A percentile compares a stretch with the other conserved stretches of the same genome.
Evolutionary conservation across 2,888 invertebrate genomes (phyloP).

Genomic region (Aphidius colemani): DNA sequence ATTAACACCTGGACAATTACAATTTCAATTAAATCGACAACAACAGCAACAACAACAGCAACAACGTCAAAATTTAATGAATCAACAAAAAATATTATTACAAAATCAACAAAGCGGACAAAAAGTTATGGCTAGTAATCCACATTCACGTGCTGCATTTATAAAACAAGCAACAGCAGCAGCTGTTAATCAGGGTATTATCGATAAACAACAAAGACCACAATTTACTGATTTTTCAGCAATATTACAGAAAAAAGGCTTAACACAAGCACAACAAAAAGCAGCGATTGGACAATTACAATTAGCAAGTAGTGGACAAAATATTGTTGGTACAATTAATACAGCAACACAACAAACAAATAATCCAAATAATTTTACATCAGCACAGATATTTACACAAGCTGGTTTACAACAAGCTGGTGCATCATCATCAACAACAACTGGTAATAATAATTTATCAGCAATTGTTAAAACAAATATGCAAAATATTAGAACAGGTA

Average conservation of each 20-base stretch:
- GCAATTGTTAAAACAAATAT: slow-evolving; percentile 68
- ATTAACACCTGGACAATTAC: slow-evolving; percentile 64
- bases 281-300: slow-evolving; percentile 58
- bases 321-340: too few species aligned
- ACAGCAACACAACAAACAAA: slow-evolving; percentile 42
- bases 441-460: slow-evolving; percentile 59
- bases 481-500: slow-evolving; percentile 62
- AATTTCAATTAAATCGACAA: slow-evolving; percentile 71
- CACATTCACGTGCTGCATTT: slow-evolving; percentile 51
- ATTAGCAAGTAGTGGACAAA: slow-evolving; percentile 38
- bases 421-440: slow-evolving; percentile 58
- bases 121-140: slow-evolving; percentile 55
- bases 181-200: slow-evolving; percentile 36
- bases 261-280: slow-evolving; percentile 55
- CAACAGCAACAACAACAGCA: slow-evolving; percentile 61
- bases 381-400: slow-evolving; percentile 67
- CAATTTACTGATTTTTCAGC: slow-evolving; percentile 66
- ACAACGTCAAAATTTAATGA: slow-evolving; percentile 50
- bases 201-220: slow-evolving; percentile 61
- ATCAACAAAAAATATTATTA: slow-evolving; percentile 40
- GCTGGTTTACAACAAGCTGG: slow-evolving; percentile 63
- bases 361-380: slow-evolving; percentile 40
- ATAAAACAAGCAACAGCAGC: slow-evolving; percentile 48
- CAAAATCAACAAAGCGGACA: slow-evolving; percentile 53
- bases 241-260: slow-evolving; percentile 64